Conservation (phyloP, 2,888 invertebrate genomes). For the Yponomeuta plumbellus region DNA sequence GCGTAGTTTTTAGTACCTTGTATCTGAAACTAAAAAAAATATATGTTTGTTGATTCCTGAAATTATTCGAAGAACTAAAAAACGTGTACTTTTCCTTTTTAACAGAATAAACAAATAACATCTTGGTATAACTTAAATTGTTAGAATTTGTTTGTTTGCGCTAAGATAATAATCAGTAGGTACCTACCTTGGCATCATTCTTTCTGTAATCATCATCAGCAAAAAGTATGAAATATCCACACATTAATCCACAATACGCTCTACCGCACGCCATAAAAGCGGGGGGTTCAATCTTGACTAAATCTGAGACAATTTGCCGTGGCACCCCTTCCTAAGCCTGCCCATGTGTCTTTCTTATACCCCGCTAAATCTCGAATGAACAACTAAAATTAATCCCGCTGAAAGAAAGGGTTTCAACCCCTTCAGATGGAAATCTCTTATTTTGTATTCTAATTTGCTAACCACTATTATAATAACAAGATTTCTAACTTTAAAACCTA, state of each 20-base stretch:
- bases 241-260: conserved; percentile 69
- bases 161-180: too few species aligned
- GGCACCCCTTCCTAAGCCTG: conserved; percentile 67
- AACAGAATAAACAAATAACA: too few species aligned
- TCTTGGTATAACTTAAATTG: too few species aligned
- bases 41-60: too few species aligned
- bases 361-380: conserved; percentile 74
- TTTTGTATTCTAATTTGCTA: not conserved
- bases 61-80: too few species aligned
- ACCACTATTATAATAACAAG: not conserved
- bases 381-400: conserved; percentile 73
- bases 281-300: conserved; percentile 66
- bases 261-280: conserved; percentile 75
- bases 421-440: conserved; percentile 25
- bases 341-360: conserved; percentile 76
- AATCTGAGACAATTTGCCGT: conserved; percentile 74
- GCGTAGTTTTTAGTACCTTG: not conserved
- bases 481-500: too few species aligned
- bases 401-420: conserved; percentile 71
- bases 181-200: too few species aligned
- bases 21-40: not conserved
- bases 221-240: conserved; percentile 56
- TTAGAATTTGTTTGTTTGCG: too few species aligned
- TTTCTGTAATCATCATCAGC: not conserved
- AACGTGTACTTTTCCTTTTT: too few species aligned